Percentiles rank a stretch among this genome's conserved stretches.
Conservation (phyloP, 1,140 invertebrate species). For the Lethocerus indicus region DNA sequence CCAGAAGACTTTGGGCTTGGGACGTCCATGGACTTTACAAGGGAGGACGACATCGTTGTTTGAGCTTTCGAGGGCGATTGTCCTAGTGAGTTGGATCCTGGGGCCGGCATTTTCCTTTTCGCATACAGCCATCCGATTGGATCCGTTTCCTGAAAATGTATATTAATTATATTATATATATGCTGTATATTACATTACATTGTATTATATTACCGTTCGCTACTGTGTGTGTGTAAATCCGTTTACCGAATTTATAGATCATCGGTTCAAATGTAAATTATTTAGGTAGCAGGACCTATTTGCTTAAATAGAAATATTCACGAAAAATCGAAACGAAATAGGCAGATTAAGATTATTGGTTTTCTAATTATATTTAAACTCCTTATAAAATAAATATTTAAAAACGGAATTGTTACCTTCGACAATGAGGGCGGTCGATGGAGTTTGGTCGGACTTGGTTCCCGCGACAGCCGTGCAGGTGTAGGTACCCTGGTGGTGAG, state of each 20-base stretch:
- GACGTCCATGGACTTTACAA: slow-evolving; percentile 46
- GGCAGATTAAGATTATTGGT: not conserved
- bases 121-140: not conserved
- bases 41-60: slow-evolving; percentile 47
- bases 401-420: slow-evolving; percentile 21
- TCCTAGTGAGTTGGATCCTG: slow-evolving; percentile 27
- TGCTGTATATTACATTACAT: not conserved
- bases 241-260: not conserved
- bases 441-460: slow-evolving; percentile 30
- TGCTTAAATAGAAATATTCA: not conserved
- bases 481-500: slow-evolving; percentile 39
- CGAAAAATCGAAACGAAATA: not conserved
- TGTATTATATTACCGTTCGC: not conserved
- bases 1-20: slow-evolving; percentile 47
- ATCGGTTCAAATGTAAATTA: not conserved
- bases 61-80: slow-evolving; percentile 25
- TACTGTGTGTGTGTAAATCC: not conserved
- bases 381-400: not conserved
- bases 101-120: slow-evolving; percentile 19
- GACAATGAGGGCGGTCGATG: slow-evolving; percentile 25
- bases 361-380: not conserved
- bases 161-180: not conserved
- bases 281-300: not conserved
- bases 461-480: slow-evolving; percentile 54
- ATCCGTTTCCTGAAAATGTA: not conserved